Evolutionary conservation across 1,140 invertebrate genomes (phyloP).

Genomic region (Dolichoris vasculosae): DNA sequence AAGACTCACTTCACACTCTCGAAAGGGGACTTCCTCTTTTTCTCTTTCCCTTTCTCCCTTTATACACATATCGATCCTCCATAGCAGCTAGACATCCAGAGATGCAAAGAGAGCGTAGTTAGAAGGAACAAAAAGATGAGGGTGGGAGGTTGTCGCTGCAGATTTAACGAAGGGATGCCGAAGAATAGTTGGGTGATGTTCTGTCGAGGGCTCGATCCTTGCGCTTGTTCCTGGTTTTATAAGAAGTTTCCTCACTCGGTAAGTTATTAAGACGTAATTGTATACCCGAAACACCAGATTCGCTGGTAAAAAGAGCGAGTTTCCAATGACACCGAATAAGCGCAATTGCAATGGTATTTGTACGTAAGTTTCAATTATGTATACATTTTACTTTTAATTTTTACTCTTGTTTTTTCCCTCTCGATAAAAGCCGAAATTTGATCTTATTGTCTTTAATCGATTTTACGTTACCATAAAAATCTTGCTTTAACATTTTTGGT

Average conservation of each 20-base stretch:
- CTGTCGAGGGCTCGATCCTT: background rate
- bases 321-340: background rate
- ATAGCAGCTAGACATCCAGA: background rate
- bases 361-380: too few species aligned
- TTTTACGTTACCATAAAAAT: too few species aligned
- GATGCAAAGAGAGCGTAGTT: conserved; percentile 7
- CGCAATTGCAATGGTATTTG: background rate
- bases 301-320: background rate
- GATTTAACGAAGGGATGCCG: conserved; percentile 42
- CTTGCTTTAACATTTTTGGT: too few species aligned
- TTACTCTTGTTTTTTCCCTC: background rate
- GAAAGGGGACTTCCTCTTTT: background rate
- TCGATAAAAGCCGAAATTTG: too few species aligned
- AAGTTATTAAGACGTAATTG: conserved; percentile 42
- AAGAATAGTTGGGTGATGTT: background rate
- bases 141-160: conserved; percentile 19
- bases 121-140: background rate
- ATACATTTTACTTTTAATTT: background rate
- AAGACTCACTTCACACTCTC: conserved; percentile 4
- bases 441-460: too few species aligned
- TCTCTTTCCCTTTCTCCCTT: conserved; percentile 5
- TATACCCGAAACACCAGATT: background rate
- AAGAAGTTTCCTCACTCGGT: conserved; percentile 10
- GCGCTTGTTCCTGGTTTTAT: background rate
- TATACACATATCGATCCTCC: conserved; percentile 38